These are phyloP conservation scores for Cephus nigrinus DNA, from an alignment of 2,888 invertebrate species.

Conservation along the genomic window DNA sequence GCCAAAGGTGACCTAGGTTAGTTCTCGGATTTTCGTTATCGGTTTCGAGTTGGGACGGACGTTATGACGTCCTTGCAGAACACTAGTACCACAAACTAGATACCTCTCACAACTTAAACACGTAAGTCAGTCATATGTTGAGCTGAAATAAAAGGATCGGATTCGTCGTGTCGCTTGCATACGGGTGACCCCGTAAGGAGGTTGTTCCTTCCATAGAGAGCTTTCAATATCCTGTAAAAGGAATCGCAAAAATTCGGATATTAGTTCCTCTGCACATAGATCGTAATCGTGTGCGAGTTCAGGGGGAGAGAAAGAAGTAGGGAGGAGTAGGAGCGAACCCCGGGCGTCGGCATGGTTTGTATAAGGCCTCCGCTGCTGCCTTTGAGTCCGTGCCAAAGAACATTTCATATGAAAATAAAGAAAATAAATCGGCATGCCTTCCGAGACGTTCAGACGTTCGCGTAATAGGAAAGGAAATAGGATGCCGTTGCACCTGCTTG, in stretches of 20 bases:
- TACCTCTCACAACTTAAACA: too few relatives aligned
- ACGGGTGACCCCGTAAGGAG: slow-evolving; percentile 21
- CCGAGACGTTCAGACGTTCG: slow-evolving; percentile 47
- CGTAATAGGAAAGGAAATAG: slow-evolving; percentile 61
- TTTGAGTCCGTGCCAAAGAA: slow-evolving; percentile 54
- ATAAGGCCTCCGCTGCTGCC: slow-evolving; percentile 28
- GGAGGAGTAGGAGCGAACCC: slow-evolving; percentile 19
- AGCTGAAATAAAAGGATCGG: not conserved
- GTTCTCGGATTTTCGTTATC: too few relatives aligned
- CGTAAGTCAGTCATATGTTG: not conserved
- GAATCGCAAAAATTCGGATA: slow-evolving; percentile 61
- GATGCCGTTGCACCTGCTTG: slow-evolving; percentile 50
- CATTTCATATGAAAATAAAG: slow-evolving; percentile 53
- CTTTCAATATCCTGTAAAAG: slow-evolving; percentile 54
- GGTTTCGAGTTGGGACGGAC: too few relatives aligned
- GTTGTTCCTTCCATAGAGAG: slow-evolving; percentile 31
- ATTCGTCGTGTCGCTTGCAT: not conserved
- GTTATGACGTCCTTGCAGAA: too few relatives aligned
- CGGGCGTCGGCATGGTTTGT: slow-evolving; percentile 12
- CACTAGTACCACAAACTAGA: too few relatives aligned
- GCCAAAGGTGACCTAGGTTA: too few relatives aligned
- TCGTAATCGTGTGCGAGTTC: slow-evolving; percentile 53
- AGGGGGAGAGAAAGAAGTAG: not conserved
- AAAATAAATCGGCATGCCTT: slow-evolving; percentile 49
- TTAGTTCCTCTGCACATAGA: slow-evolving; percentile 52